A percentile compares a stretch with the other conserved stretches of the same genome.
Conservation (phyloP, 2,888 invertebrate species). For the Scaptomyza parva region DNA sequence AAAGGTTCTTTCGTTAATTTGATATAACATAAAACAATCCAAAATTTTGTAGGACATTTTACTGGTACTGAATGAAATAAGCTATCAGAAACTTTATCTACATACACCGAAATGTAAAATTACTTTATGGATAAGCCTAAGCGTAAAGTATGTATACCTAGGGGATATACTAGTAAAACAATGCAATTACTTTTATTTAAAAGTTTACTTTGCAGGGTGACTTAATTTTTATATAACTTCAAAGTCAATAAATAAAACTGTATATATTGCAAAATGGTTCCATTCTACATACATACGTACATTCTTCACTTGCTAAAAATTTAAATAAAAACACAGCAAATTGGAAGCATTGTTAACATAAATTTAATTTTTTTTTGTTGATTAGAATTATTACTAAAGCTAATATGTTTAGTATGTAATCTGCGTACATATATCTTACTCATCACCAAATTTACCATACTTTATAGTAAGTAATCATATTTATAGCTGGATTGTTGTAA, state of each 20-base stretch:
- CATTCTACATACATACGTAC: too few species aligned
- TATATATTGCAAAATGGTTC: slow-evolving; percentile 63
- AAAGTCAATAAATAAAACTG: slow-evolving; percentile 51
- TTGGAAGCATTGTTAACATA: slow-evolving; percentile 64
- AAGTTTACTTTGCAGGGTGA: neutral
- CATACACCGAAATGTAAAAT: slow-evolving; percentile 1
- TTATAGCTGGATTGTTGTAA: slow-evolving; percentile 15
- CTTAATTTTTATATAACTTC: slow-evolving; percentile 13
- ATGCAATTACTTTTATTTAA: neutral
- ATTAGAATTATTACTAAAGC: slow-evolving; percentile 43
- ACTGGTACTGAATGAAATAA: too few species aligned
- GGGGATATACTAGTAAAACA: neutral
- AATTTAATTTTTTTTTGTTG: slow-evolving; percentile 29
- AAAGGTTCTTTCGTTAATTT: too few species aligned
- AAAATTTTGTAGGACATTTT: too few species aligned
- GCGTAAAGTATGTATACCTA: neutral
- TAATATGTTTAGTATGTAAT: slow-evolving; percentile 20
- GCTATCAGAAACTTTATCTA: too few species aligned
- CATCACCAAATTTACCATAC: neutral
- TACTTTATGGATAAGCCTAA: slow-evolving; percentile 4
- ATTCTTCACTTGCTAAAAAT: slow-evolving; percentile 33
- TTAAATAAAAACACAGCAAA: slow-evolving; percentile 56
- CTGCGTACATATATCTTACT: slow-evolving; percentile 3
- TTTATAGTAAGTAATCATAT: neutral
- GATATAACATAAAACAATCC: too few species aligned